A percentile compares a stretch with the other conserved stretches of the same genome.
phyloP scores from a whole-genome alignment of 2,797 vertebrate species.

The Mus spretus region DNA sequence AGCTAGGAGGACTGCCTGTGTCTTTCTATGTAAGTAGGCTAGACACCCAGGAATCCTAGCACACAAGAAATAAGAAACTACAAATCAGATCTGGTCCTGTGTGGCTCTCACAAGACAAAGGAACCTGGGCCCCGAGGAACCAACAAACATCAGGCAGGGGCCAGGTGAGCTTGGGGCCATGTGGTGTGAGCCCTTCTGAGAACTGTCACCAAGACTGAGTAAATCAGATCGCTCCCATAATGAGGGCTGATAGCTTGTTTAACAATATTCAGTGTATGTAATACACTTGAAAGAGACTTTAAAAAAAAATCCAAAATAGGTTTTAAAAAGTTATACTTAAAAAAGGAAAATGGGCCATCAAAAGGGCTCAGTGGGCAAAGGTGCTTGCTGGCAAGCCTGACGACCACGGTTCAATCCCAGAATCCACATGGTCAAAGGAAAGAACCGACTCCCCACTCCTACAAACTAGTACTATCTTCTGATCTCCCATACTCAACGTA shows the following conservation, averaged over 20 bases:
- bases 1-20: not conserved
- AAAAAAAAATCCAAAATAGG: not conserved
- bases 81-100: not conserved
- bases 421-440: not conserved
- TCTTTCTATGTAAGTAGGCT: conserved; percentile 41
- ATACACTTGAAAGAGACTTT: conserved; percentile 3
- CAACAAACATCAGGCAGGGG: not conserved
- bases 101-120: not conserved
- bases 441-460: not conserved
- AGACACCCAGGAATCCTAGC: conserved; percentile 10
- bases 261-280: not conserved
- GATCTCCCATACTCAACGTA: not conserved
- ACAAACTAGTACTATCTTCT: not conserved
- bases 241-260: not conserved
- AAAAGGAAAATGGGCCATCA: not conserved
- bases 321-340: conserved; percentile 38
- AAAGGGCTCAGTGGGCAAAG: not conserved
- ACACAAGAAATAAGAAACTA: conserved; percentile 57
- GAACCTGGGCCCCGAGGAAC: not conserved
- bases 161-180: not conserved
- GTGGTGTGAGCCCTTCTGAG: conserved; percentile 3
- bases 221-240: not conserved
- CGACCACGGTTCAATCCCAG: not conserved
- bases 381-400: not conserved
- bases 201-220: not conserved